Conservation (phyloP, 2,797 vertebrate genomes). For the Sebastolobus alascanus region DNA sequence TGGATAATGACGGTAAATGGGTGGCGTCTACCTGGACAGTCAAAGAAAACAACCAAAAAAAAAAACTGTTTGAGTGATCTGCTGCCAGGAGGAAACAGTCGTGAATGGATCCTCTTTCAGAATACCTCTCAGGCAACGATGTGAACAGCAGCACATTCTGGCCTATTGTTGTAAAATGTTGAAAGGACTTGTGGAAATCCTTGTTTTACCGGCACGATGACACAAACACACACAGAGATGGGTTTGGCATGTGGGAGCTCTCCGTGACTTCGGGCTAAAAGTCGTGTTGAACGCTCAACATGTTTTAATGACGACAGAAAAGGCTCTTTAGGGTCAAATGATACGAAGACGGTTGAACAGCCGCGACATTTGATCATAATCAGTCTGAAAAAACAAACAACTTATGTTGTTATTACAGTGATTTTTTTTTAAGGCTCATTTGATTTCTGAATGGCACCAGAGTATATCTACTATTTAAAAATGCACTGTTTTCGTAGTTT, state of each 20-base stretch:
- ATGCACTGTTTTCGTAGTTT: no score
- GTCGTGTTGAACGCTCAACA: background rate
- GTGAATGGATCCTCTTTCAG: conserved; percentile 25
- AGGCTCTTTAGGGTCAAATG: background rate
- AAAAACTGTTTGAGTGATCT: conserved; percentile 31
- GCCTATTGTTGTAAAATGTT: conserved; percentile 8
- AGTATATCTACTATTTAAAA: background rate
- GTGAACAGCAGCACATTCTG: background rate
- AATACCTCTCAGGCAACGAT: background rate
- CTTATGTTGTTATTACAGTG: background rate
- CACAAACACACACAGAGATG: background rate
- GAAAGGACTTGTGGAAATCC: background rate
- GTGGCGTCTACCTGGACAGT: conserved; percentile 58
- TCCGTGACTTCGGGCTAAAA: background rate
- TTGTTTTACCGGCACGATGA: conserved; percentile 12
- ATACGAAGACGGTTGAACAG: background rate
- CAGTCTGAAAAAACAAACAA: background rate
- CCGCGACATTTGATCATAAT: background rate
- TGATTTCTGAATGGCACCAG: background rate
- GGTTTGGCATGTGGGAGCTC: background rate
- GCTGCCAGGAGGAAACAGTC: conserved; percentile 47
- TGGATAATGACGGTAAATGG: conserved; percentile 66
- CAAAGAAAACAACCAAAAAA: background rate
- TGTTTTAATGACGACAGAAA: background rate
- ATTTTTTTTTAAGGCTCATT: background rate